Conservation (phyloP, 92 coral and sea anemone genomes). For the Epizoanthus ramosus region DNA sequence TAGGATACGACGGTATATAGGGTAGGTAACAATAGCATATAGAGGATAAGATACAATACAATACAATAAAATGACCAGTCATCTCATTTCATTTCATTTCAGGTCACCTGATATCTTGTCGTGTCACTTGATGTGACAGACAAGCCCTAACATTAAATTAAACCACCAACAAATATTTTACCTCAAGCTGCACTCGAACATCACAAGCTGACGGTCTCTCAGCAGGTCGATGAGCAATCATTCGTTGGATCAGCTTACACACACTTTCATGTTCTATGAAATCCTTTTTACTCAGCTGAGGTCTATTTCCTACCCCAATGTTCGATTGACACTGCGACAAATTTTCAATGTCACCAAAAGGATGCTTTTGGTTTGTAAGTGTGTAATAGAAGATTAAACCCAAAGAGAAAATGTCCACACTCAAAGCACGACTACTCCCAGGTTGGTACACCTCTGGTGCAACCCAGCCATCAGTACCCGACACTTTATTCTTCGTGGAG, state of each 20-base stretch:
- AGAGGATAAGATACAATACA: too few species aligned
- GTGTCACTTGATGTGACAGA: too few species aligned
- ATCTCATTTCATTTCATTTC: too few species aligned
- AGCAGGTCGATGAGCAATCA: neutral
- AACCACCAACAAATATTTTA: neutral
- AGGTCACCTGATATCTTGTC: too few species aligned
- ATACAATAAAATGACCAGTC: too few species aligned
- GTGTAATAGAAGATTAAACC: neutral
- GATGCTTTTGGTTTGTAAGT: neutral
- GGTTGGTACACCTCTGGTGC: constrained; percentile 15
- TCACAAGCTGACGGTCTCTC: neutral
- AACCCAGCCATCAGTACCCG: neutral
- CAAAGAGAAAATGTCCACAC: constrained; percentile 6
- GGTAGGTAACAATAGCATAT: too few species aligned
- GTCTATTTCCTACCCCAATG: neutral
- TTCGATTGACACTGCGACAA: neutral
- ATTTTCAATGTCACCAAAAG: neutral
- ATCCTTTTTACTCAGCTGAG: neutral
- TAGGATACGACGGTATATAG: too few species aligned
- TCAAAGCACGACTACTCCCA: neutral
- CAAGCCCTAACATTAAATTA: too few species aligned
- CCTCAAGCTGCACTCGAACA: neutral
- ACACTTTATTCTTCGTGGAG: neutral
- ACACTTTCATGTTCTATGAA: neutral
- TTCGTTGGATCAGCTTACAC: neutral